Evolutionary conservation across 2,888 invertebrate genomes (phyloP), one percentile per base, ranked within the genome.

Genomic region (Acrocera orbiculus): DNA sequence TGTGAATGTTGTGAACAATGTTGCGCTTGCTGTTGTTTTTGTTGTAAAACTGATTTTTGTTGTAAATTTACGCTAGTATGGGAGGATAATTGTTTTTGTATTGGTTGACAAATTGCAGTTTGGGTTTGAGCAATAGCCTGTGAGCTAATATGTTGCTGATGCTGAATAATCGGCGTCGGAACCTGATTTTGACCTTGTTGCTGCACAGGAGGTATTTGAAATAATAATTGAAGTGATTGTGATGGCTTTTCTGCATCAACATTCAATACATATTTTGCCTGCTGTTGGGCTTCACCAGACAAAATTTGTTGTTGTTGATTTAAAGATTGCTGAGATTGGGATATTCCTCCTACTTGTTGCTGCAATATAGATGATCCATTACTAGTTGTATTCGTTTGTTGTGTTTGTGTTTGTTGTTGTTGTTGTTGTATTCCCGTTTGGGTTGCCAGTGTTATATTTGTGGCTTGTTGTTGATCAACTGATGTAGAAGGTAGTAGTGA

Each of bases 241-340:
- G 60, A 50, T 28, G 53, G 52, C 36, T 61, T 59, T 26, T 60
- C 61, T 6, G 47, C 48, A 35, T 59, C 61, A 17, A 61, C 55
- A 42, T 61, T 60, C 32, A 60, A 60, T 19, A 60, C 56, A 45
- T 54, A 61, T 39, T 59, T 59, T 15, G 57, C 48, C 30, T 54
- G 48, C 29, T 58, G 54, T 37, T 48, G 45, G 47, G 54, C 37
- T 44, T 49, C 47, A 43, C 44, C 45, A 39, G 44, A 37, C 15
- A 39, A 34, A 20, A 33, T 34, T 36, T 36, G 37, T 31, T 37
- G 38, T 25, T 39, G 38, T 16, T 39, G 39, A 25, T 39, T 39
- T 17, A 24, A 15, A 29, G 25, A 29, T 15, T 33, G 36, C 11
- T 27, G 30, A 13, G 8, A 11, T 36, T 55, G 54, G n/a, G n/a